These are phyloP conservation scores for Horisme vitalbata DNA, from an alignment of 2,888 invertebrate genomes.

Conservation along the genomic window DNA sequence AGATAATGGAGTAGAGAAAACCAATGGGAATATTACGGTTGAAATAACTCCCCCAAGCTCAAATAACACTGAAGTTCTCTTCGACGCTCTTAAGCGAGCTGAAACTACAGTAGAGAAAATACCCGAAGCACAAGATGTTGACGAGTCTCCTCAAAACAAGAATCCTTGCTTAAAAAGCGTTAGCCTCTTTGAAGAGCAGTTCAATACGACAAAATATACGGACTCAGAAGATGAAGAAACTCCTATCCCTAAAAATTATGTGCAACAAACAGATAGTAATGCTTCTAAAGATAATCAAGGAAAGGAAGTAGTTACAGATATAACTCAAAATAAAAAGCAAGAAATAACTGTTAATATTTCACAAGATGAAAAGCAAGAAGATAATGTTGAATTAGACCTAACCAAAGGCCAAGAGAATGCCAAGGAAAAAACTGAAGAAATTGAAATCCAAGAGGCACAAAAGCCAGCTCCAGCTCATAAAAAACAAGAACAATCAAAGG, in stretches of 20 bases:
- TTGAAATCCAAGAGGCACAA: too few species aligned
- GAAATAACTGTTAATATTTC: not conserved
- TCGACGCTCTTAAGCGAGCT: constrained; percentile 12
- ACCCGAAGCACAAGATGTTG: constrained; percentile 4
- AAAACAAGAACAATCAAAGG: too few species aligned
- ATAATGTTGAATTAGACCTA: too few species aligned
- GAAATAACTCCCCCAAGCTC: constrained; percentile 20
- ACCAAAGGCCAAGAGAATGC: too few species aligned
- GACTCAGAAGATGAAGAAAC: constrained; percentile 46
- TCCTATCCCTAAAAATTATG: constrained; percentile 13
- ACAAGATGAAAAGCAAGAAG: not conserved
- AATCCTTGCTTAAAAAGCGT: constrained; percentile 67
- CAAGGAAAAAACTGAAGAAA: too few species aligned
- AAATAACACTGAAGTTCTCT: constrained; percentile 23
- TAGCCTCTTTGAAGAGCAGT: constrained; percentile 60
- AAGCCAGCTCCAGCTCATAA: too few species aligned
- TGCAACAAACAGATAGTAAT: not conserved
- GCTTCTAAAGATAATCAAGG: not conserved
- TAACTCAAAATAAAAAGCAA: constrained; percentile 4
- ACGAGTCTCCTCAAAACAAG: constrained; percentile 8
- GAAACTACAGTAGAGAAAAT: not conserved
- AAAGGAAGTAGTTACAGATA: not conserved
- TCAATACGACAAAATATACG: constrained; percentile 49
- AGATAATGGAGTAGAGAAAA: constrained; percentile 19
- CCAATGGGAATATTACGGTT: constrained; percentile 8